phyloP scores from a whole-genome alignment of 2,797 vertebrate species.

The Meda fulgida region DNA sequence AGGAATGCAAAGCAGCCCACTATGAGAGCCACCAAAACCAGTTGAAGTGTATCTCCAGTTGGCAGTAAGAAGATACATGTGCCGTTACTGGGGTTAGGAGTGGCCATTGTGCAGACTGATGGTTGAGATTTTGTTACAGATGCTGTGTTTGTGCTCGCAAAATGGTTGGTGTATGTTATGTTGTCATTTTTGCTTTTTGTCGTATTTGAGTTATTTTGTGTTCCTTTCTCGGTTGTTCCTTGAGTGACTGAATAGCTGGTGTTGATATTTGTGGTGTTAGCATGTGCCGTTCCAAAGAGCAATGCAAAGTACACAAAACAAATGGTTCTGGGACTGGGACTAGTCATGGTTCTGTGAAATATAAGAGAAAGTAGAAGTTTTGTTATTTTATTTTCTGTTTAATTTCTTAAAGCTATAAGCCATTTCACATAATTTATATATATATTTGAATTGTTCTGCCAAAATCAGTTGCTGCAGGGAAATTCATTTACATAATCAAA shows the following conservation, averaged over 20 bases:
- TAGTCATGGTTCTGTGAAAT: conserved; percentile 51
- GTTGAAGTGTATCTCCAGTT: fast-evolving
- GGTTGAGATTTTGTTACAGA: fast-evolving
- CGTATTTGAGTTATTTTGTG: fast-evolving
- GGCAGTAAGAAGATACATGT: fast-evolving
- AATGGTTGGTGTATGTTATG: fast-evolving
- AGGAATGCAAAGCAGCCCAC: conserved; percentile 59
- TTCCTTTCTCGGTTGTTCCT: fast-evolving
- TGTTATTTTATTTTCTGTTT: not conserved
- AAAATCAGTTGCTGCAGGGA: not conserved
- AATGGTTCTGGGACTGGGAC: conserved; percentile 23
- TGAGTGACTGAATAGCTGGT: fast-evolving
- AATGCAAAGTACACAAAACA: conserved; percentile 27
- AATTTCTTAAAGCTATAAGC: not conserved
- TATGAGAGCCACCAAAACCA: conserved; percentile 52
- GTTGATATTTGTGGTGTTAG: fast-evolving
- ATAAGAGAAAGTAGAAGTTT: not conserved
- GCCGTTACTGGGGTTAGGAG: fast-evolving
- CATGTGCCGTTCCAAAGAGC: not conserved
- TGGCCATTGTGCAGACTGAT: fast-evolving
- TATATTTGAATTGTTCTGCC: not conserved
- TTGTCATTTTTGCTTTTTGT: fast-evolving
- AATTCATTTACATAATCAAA: not conserved
- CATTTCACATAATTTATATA: not conserved
- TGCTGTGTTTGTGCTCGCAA: fast-evolving